These are phyloP conservation scores for Orthonychiurus folsomi DNA, from an alignment of 2,888 invertebrate species.

Conservation along the genomic window DNA sequence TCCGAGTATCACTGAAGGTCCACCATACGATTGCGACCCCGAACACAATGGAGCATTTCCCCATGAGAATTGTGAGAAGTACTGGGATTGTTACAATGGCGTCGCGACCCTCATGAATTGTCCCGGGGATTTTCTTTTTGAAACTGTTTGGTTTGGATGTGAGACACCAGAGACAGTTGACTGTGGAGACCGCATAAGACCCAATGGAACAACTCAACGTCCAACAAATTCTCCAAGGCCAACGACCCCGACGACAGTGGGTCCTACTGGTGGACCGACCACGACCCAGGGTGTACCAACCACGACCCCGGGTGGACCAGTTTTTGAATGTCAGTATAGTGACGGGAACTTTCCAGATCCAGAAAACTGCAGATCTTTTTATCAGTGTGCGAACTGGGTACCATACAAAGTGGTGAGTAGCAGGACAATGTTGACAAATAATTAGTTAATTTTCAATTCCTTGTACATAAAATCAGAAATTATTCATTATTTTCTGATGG, in stretches of 20 bases:
- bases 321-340: too few species aligned
- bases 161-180: conserved; percentile 22
- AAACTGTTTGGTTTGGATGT: conserved; percentile 21
- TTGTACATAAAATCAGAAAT: too few species aligned
- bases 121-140: conserved; percentile 24
- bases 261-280: conserved; percentile 10
- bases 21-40: background rate
- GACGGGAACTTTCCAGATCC: too few species aligned
- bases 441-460: too few species aligned
- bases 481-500: too few species aligned
- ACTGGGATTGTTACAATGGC: conserved; percentile 23
- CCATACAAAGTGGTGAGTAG: too few species aligned
- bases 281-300: too few species aligned
- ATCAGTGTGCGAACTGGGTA: too few species aligned
- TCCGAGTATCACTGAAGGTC: background rate
- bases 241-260: conserved; percentile 2
- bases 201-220: conserved; percentile 2
- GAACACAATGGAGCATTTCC: conserved; percentile 24
- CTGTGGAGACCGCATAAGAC: conserved; percentile 22
- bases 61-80: conserved; percentile 21
- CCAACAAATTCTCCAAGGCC: too few species aligned
- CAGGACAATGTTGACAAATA: too few species aligned
- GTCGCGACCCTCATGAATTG: conserved; percentile 20
- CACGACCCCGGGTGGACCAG: too few species aligned
- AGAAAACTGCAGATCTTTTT: too few species aligned